Percentiles rank a stretch among this genome's conserved stretches.
phyloP scores from a whole-genome alignment of 2,888 invertebrate species.

The Scotopteryx bipunctaria region DNA sequence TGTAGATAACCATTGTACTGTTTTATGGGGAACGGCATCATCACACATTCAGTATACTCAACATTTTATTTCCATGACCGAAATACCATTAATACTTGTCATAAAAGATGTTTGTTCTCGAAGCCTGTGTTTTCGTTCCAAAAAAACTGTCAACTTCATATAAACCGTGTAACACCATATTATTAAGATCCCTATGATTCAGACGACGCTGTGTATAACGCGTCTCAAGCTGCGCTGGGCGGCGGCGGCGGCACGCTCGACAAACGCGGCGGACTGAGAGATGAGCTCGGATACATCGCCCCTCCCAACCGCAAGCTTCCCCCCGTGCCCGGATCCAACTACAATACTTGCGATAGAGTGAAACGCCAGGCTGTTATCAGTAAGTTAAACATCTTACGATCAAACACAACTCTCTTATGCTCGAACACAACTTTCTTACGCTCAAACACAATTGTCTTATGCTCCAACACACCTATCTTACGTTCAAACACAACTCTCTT shows the following conservation, averaged over 20 bases:
- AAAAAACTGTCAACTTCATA: too few species aligned
- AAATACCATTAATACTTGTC: not conserved
- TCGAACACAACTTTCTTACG: not conserved
- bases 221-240: conserved; percentile 87
- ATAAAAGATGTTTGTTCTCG: too few species aligned
- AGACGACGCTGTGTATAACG: conserved; percentile 97
- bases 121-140: too few species aligned
- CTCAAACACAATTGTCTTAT: not conserved
- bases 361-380: conserved; percentile 96
- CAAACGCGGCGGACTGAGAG: conserved; percentile 91
- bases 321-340: conserved; percentile 96
- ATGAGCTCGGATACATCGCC: conserved; percentile 96
- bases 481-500: not conserved
- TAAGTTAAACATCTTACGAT: conserved; percentile 79
- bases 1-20: conserved; percentile 14
- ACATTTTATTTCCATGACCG: not conserved
- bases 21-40: conserved; percentile 14
- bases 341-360: conserved; percentile 96
- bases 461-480: not conserved
- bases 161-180: too few species aligned
- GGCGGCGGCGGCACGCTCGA: conserved; percentile 89
- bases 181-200: not conserved
- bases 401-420: not conserved
- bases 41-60: not conserved
- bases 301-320: conserved; percentile 96